A percentile compares a stretch with the other conserved stretches of the same genome.
These are phyloP conservation scores for Uromys caudimaculatus DNA, from an alignment of 2,797 vertebrate species.

Conservation along the genomic window DNA sequence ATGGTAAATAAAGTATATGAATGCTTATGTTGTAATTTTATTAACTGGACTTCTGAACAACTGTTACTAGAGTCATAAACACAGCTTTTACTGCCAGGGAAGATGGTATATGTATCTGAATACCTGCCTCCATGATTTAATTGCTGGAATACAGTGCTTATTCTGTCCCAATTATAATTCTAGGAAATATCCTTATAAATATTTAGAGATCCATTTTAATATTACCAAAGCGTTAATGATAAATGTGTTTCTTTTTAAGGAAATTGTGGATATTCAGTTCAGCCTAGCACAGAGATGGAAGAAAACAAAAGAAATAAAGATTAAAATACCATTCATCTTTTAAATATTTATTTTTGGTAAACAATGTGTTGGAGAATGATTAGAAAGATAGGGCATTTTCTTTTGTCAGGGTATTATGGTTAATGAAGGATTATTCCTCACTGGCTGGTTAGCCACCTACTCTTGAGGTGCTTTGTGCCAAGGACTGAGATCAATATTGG, in stretches of 20 bases:
- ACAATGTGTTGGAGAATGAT: neutral
- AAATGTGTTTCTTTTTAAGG: neutral
- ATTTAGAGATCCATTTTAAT: neutral
- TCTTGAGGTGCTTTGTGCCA: neutral
- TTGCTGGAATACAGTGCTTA: neutral
- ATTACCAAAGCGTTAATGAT: neutral
- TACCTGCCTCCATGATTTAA: neutral
- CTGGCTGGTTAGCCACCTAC: neutral
- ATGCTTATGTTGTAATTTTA: neutral
- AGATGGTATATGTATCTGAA: neutral
- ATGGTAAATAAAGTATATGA: neutral
- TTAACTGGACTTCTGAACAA: neutral
- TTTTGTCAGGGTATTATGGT: neutral
- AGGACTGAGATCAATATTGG: neutral
- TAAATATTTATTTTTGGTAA: neutral
- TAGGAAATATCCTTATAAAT: neutral
- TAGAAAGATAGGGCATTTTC: neutral
- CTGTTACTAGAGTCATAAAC: neutral
- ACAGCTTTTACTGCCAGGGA: neutral
- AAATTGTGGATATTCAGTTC: neutral
- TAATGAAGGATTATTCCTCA: neutral
- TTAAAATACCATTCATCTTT: neutral
- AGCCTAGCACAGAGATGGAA: neutral
- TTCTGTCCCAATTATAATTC: neutral
- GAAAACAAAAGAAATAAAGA: conserved; percentile 2